These are phyloP conservation scores for Phoxinus dragarum DNA, from an alignment of 2,797 vertebrate genomes.

Conservation along the genomic window DNA sequence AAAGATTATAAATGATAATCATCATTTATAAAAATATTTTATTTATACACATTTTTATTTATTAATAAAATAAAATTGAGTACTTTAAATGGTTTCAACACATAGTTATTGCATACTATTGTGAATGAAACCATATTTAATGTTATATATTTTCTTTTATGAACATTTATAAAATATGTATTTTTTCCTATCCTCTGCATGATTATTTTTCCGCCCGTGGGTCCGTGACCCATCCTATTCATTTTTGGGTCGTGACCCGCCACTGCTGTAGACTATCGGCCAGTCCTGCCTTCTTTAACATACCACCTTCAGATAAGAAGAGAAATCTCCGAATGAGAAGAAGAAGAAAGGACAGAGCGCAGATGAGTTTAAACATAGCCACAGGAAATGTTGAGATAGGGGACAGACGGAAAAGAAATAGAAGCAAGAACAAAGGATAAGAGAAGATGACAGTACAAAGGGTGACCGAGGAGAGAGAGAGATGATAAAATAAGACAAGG, in stretches of 20 bases:
- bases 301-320: constrained; percentile 55
- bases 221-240: background rate
- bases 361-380: constrained; percentile 27
- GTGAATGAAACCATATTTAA: background rate
- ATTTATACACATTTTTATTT: no score
- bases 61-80: no score
- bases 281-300: constrained; percentile 46
- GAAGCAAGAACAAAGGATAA: constrained; percentile 12
- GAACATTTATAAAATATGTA: background rate
- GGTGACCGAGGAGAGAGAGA: background rate
- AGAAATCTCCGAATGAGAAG: constrained; percentile 36
- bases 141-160: background rate
- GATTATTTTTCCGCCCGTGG: background rate
- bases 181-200: background rate
- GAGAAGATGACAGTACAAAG: constrained; percentile 24
- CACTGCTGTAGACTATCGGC: constrained; percentile 30
- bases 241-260: background rate
- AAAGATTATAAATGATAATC: background rate
- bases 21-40: background rate
- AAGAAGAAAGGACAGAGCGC: constrained; percentile 19
- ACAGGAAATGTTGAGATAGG: constrained; percentile 15
- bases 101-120: background rate
- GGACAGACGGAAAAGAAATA: constrained; percentile 2
- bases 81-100: background rate
- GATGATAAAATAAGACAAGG: constrained; percentile 43